Evolutionary conservation across 2,797 vertebrate species (phyloP), one percentile per base, ranked within the genome.

Genomic region (Kryptolebias ocellatus): DNA sequence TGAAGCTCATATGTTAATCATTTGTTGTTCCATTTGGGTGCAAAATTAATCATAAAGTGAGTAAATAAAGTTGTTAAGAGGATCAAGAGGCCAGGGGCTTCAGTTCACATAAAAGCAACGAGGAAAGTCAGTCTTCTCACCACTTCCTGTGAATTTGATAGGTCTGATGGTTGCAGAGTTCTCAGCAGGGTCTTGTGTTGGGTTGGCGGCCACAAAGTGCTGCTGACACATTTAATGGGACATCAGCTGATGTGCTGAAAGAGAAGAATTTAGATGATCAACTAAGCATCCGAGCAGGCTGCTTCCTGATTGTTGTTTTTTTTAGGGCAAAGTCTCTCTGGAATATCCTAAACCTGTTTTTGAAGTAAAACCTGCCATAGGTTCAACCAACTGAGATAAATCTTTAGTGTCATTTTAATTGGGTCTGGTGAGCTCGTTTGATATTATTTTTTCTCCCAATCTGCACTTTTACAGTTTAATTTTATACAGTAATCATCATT

Each of bases 161-260:
- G 72, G 18, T 57, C 59, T 42, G 68, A 53, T 57, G 70, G 53
- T 6, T 44, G 57, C 16, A 53, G 39, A 39, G 53, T 17, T 75
- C 72, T 74, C 70, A 24, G 55, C 60, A 64, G 60, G 61, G 60
- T 69, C 58, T 62, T 44, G 59, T 49, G 60, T 68, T 71, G 31
- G 18, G 17, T 56, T 31, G 53, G 70, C 64, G 29, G 67, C 56
- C 16, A 9, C 55, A 37, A 53, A 12, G 28, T 53, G 47, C 52
- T 34, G 39, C 69, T 60, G 71, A 70, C 72, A 64, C 50, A 14
- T 74, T 79, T 50, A 62, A 55, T 64, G 60, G 31, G 60, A 79
- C 54, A 34, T 72, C 51, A 29, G 16, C 50, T 68, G 59, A 76
- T 18, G 4, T 42, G 63, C 57, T 63, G 50, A 54, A 47, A 28